Conservation (phyloP, 2,797 vertebrate species). For the Phalanger gymnotis region DNA sequence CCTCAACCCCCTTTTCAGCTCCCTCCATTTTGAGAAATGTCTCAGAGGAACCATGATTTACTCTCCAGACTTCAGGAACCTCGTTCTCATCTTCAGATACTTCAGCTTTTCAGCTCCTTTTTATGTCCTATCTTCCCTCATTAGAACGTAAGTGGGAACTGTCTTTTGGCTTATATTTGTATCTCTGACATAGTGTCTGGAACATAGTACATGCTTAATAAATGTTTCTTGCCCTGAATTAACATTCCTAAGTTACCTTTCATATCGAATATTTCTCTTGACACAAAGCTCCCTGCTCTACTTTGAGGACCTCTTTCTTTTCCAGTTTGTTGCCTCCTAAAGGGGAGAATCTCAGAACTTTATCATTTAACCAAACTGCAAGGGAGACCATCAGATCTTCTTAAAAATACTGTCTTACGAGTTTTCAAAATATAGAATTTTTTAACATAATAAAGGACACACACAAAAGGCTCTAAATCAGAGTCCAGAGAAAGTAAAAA, state of each 20-base stretch:
- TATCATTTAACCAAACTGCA: background rate
- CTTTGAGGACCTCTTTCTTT: background rate
- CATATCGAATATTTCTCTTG: background rate
- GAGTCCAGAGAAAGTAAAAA: background rate
- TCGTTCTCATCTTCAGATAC: background rate
- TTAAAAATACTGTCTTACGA: background rate
- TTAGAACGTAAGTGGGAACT: background rate
- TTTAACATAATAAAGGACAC: background rate
- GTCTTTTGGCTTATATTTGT: background rate
- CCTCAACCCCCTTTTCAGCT: background rate
- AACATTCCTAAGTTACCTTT: background rate
- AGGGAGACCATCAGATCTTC: background rate
- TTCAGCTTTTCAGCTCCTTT: background rate
- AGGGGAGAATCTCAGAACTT: background rate
- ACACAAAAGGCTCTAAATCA: background rate
- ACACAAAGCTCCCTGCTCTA: background rate
- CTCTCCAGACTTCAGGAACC: no score
- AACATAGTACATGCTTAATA: background rate
- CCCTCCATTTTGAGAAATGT: no score
- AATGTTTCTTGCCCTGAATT: background rate
- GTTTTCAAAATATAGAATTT: background rate
- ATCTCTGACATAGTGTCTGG: background rate
- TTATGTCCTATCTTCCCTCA: background rate
- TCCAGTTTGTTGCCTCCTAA: background rate
- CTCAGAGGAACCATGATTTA: no score